A percentile compares a stretch with the other conserved stretches of the same genome.
phyloP scores from a whole-genome alignment of 2,113 vertebrate genomes.

The Protomyctophum bolini region DNA sequence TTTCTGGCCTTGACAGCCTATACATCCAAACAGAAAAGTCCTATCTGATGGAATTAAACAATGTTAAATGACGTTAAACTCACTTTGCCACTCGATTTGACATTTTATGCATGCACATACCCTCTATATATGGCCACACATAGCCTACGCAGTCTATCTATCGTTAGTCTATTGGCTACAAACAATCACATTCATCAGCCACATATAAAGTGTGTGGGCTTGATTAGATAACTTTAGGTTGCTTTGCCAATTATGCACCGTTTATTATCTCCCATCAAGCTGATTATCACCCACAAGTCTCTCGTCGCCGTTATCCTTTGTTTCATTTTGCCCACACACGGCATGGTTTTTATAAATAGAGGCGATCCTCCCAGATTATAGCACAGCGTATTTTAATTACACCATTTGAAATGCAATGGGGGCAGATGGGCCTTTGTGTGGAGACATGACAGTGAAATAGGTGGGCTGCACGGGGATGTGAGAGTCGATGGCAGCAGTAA shows the following conservation, averaged over 20 bases:
- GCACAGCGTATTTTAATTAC: constrained; percentile 79
- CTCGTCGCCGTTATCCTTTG: constrained; percentile 48
- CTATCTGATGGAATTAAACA: too few relatives aligned
- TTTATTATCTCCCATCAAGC: constrained; percentile 38
- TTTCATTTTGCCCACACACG: constrained; percentile 63
- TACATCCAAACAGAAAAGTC: too few relatives aligned
- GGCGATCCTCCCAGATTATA: constrained; percentile 74
- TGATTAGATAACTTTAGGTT: constrained; percentile 13
- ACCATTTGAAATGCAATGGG: constrained; percentile 65
- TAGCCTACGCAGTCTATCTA: too few relatives aligned
- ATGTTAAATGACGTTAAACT: too few relatives aligned
- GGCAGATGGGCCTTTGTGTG: constrained; percentile 49
- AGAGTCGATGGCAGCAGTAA: constrained; percentile 44
- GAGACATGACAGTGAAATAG: constrained; percentile 49
- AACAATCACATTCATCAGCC: constrained; percentile 16
- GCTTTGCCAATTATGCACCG: constrained; percentile 46
- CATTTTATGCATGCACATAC: too few relatives aligned
- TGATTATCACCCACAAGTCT: constrained; percentile 49
- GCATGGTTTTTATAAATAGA: constrained; percentile 78
- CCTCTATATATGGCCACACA: too few relatives aligned
- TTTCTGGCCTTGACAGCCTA: too few relatives aligned
- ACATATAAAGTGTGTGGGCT: constrained; percentile 33
- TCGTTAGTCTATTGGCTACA: not conserved
- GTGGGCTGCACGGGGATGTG: constrained; percentile 6
- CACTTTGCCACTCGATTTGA: too few relatives aligned